Evolutionary conservation across 2,888 invertebrate genomes (phyloP), one percentile per base, ranked within the genome.

Genomic region (Selenia dentaria): DNA sequence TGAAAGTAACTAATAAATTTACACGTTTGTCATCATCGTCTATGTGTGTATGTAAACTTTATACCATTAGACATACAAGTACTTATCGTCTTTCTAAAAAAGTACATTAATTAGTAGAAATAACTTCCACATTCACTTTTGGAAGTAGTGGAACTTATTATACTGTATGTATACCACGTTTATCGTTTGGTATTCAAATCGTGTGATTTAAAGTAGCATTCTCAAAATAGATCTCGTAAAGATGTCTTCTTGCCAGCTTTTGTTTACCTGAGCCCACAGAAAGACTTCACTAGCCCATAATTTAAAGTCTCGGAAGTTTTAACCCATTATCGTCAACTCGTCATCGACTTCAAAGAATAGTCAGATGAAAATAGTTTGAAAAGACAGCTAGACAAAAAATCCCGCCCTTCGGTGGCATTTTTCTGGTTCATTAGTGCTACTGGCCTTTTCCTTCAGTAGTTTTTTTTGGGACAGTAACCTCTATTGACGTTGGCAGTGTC

Each of bases 401-500:
- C 11, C 26, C 22, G 32, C 24, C 29, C 36, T 51, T 45, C 14
- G 9, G 13, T 34, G 16, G 13, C 38, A 31, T 31, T 44, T 25
- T 33, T 28, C n/a, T 44, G 50, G 64, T 62, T 64, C 62, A 68
- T 70, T 66, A 72, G 67, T 62, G 61, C 57, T 44, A 48, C 60
- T 66, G 72, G 70, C 58, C 67, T 76, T 73, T 75, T 75, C 63
- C 64, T 66, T 49, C 36, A 64, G 39, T 67, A 63, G 66, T 73
- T 82, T 81, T 34, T 71, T 87, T 83, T 84, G 73, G 84, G 82
- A 73, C 82, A 77, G 65, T 84, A 81, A 85, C 87, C 87, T 86
- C 74, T 84, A 77, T 83, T 83, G 75, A 76, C 80, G 83, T 86
- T 88, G 88, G 87, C 88, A 79, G 79, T 85, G 83, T 83, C 85